Evolutionary conservation across 2,888 invertebrate genomes (phyloP).

Genomic region (Metacarcinus magister): DNA sequence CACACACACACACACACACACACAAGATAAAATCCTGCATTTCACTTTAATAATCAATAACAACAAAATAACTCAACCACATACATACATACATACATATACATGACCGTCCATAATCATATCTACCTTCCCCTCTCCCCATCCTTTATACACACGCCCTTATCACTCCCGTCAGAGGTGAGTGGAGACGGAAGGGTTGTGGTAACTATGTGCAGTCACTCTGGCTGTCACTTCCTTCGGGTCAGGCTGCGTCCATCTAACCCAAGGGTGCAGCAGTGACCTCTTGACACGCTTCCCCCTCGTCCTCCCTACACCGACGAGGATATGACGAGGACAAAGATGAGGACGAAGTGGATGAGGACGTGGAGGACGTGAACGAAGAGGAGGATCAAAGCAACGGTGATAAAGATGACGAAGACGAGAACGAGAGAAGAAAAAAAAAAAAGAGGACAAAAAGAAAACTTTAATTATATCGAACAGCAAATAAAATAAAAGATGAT

Average conservation of each 20-base stretch:
- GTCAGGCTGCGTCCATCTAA: conserved; percentile 58
- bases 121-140: neutral
- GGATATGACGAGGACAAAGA: neutral
- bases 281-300: conserved; percentile 63
- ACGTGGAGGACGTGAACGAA: neutral
- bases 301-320: neutral
- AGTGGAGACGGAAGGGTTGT: neutral
- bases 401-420: no score
- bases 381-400: neutral
- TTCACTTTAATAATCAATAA: neutral
- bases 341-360: neutral
- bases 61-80: neutral
- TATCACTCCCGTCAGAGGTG: neutral
- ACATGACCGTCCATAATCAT: neutral
- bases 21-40: neutral
- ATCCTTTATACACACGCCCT: neutral
- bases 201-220: neutral
- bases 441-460: neutral
- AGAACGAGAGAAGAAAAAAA: neutral
- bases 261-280: conserved; percentile 53
- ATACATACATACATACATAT: neutral
- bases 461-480: neutral
- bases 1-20: neutral
- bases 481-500: neutral
- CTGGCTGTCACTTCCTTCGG: neutral